These are phyloP conservation scores for Rhodinocichla rosea DNA, from an alignment of 2,113 vertebrate genomes.

Conservation along the genomic window DNA sequence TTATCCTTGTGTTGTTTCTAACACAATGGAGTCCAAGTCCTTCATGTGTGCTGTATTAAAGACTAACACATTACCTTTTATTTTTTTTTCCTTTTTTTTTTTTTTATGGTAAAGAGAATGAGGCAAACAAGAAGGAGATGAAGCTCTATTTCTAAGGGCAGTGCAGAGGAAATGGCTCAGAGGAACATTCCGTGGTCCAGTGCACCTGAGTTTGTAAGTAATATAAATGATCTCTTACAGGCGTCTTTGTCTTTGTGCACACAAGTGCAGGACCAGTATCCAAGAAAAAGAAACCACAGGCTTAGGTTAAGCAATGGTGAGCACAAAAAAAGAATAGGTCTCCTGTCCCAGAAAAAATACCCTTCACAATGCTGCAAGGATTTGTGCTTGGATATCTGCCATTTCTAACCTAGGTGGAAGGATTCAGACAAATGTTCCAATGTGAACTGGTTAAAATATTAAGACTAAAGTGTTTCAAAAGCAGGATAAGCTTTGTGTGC, in stretches of 20 bases:
- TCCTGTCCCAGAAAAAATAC: background rate
- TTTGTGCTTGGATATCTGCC: background rate
- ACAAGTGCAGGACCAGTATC: background rate
- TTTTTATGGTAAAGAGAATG: background rate
- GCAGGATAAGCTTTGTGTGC: background rate
- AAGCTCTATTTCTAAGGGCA: background rate
- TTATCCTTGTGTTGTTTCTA: background rate
- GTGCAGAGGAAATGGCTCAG: background rate
- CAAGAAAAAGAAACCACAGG: background rate
- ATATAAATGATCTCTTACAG: background rate
- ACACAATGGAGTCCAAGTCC: background rate
- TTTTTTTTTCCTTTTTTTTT: background rate
- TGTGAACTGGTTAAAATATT: background rate
- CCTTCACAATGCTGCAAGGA: background rate
- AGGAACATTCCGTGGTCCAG: background rate
- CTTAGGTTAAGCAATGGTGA: background rate
- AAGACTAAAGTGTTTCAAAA: background rate
- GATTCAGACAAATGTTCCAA: background rate
- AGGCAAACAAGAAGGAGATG: background rate
- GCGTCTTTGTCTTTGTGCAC: background rate
- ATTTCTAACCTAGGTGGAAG: background rate
- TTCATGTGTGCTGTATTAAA: background rate
- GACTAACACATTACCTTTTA: background rate
- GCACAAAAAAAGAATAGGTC: background rate
- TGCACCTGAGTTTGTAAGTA: background rate